Percentiles rank a stretch among this genome's conserved stretches.
Conservation (phyloP, 2,113 vertebrate genomes). For the Strix uralensis region DNA sequence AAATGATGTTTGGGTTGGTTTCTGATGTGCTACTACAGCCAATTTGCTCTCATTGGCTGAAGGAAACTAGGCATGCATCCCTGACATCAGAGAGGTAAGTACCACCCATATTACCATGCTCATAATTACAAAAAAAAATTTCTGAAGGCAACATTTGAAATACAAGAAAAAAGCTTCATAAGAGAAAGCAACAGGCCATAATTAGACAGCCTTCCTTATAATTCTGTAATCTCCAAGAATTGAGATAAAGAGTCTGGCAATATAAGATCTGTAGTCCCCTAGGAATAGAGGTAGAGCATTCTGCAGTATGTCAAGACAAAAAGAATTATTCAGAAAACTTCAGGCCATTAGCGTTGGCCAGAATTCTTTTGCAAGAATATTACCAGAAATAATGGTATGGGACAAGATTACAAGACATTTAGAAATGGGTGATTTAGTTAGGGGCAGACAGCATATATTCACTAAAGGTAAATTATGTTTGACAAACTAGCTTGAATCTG, state of each 20-base stretch:
- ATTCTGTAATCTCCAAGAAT: background rate
- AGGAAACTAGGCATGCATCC: background rate
- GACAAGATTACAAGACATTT: conserved; percentile 38
- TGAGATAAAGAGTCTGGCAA: background rate
- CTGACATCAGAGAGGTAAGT: background rate
- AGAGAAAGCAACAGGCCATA: background rate
- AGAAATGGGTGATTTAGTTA: conserved; percentile 32
- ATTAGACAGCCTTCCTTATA: background rate
- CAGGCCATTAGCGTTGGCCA: background rate
- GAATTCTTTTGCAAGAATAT: background rate
- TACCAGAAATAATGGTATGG: conserved; percentile 22
- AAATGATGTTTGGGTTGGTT: background rate
- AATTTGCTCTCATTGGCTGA: background rate
- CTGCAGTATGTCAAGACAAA: background rate
- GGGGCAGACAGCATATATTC: background rate
- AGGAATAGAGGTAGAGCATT: background rate
- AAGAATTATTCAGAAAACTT: conserved; percentile 11
- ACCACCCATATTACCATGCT: no score
- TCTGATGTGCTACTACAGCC: background rate
- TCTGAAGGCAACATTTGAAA: background rate
- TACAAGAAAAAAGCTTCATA: background rate
- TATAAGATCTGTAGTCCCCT: background rate
- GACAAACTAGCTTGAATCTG: conserved; percentile 16
- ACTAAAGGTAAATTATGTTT: conserved; percentile 21
- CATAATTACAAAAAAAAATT: background rate